Conservation (phyloP, 2,888 invertebrate genomes). For the Calliopum simillimum region DNA sequence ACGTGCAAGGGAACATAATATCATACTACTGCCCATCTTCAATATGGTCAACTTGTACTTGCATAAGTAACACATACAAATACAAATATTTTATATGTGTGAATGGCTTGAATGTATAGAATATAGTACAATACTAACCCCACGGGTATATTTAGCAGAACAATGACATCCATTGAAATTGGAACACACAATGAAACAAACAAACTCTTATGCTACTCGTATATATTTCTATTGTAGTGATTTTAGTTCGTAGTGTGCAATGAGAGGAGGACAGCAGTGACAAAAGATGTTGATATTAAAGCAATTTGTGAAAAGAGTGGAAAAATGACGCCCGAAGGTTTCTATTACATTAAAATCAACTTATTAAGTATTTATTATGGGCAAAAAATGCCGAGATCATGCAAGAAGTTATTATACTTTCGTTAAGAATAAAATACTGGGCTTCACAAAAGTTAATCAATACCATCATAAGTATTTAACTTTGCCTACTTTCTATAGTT, state of each 20-base stretch:
- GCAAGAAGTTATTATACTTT: too few species aligned
- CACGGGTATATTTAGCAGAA: slow-evolving; percentile 44
- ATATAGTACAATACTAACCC: slow-evolving; percentile 37
- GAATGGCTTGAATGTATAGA: not conserved
- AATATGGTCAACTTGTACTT: not conserved
- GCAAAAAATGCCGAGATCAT: too few species aligned
- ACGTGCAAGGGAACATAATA: too few species aligned
- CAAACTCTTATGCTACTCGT: not conserved
- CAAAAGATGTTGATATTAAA: slow-evolving; percentile 10
- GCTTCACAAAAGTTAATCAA: too few species aligned
- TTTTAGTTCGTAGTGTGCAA: not conserved
- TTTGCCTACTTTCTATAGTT: too few species aligned
- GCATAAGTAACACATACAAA: not conserved
- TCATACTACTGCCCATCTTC: not conserved
- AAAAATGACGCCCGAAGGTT: too few species aligned
- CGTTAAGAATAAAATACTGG: too few species aligned
- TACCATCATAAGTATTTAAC: too few species aligned
- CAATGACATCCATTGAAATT: slow-evolving; percentile 45
- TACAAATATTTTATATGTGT: not conserved
- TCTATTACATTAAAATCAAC: too few species aligned
- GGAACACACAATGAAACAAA: slow-evolving; percentile 6
- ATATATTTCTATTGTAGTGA: not conserved
- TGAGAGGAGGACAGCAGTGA: not conserved
- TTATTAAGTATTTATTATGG: too few species aligned
- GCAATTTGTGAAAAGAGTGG: not conserved